Evolutionary conservation across 2,113 vertebrate species (phyloP).

Genomic region (Bos taurus): DNA sequence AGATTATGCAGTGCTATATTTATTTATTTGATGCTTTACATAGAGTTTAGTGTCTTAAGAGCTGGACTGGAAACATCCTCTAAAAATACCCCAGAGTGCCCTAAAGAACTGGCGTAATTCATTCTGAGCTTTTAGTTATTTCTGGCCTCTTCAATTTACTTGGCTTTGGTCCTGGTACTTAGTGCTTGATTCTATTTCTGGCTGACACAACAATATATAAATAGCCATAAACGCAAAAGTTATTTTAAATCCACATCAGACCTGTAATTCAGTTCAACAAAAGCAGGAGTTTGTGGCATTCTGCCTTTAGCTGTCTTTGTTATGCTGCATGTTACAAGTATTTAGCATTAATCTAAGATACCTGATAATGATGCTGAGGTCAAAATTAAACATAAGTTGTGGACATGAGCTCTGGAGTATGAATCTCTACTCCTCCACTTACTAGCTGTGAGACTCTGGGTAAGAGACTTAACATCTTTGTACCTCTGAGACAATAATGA

Average conservation of each 20-base stretch:
- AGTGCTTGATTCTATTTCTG: constrained; percentile 63
- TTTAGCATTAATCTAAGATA: constrained; percentile 41
- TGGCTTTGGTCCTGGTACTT: constrained; percentile 62
- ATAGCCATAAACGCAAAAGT: constrained; percentile 49
- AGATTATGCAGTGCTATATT: neutral
- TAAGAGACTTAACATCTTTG: neutral
- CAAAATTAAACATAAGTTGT: neutral
- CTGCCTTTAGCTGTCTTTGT: constrained; percentile 56
- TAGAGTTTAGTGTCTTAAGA: constrained; percentile 53
- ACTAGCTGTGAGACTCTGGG: neutral
- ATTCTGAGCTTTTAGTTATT: constrained; percentile 60
- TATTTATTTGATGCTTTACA: constrained; percentile 57
- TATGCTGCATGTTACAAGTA: constrained; percentile 39
- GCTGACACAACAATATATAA: constrained; percentile 61
- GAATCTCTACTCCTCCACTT: neutral
- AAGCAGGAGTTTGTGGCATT: constrained; percentile 61
- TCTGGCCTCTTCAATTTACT: constrained; percentile 56
- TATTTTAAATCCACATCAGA: constrained; percentile 67
- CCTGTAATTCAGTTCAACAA: constrained; percentile 62
- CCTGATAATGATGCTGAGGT: neutral
- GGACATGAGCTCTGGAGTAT: neutral
- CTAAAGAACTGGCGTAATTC: constrained; percentile 48
- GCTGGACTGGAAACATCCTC: constrained; percentile 28
- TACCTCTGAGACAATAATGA: neutral
- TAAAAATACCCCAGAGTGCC: constrained; percentile 21